Base-by-base conservation (phyloP, 2,113 vertebrate species). In the Eptatretus burgeri region DNA sequence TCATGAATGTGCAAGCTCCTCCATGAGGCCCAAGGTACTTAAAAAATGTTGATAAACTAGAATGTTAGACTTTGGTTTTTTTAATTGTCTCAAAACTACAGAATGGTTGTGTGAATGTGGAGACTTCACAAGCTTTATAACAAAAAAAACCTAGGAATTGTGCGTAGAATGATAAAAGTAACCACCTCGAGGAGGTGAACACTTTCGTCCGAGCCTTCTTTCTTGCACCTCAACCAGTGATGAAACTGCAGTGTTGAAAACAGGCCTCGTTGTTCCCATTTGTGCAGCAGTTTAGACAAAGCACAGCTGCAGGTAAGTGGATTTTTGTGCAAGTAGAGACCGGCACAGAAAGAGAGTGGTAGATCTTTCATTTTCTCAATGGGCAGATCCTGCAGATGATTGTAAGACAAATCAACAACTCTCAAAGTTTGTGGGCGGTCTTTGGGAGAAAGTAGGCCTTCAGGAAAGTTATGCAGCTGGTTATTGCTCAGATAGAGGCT, bases 401-500 rank as follows among this genome's bases (percentile, higher is more conserved):
- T 96, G 60, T 81, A 81, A 64, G 88, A 95, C 68, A 96, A 75
- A 72, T 96, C 91, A 71, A 96, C 73, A 1, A 79, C 65, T 65
- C 1, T 94, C 83, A 16, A 65, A 74, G 68, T 96, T 94, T 94
- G 81, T 67, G 93, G 77, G 49, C 94, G 74, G 62, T 91, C 85
- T 70, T 89, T 75, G 70, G 93, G 65, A 20, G 71, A 78, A 7
- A 74, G 69, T 69, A 94, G 66, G 0, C 74, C 76, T 3, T 77
- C 72, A n/a, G 94, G 93, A 64, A 79, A 79, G 49, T 81, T 68
- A 0, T 53, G 70, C 13, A 96, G 74, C 67, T 67, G 73, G 68
- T 96, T 96, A 71, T 82, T 88, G 2, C 88, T 94, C 63, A 96
- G 74, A 73, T 96, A 87, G n/a, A 96, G 79, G 72, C 83, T 79